Percentiles rank a stretch among this genome's conserved stretches.
phyloP scores from a whole-genome alignment of 2,888 invertebrate species.

The Calameuta filiformis region DNA sequence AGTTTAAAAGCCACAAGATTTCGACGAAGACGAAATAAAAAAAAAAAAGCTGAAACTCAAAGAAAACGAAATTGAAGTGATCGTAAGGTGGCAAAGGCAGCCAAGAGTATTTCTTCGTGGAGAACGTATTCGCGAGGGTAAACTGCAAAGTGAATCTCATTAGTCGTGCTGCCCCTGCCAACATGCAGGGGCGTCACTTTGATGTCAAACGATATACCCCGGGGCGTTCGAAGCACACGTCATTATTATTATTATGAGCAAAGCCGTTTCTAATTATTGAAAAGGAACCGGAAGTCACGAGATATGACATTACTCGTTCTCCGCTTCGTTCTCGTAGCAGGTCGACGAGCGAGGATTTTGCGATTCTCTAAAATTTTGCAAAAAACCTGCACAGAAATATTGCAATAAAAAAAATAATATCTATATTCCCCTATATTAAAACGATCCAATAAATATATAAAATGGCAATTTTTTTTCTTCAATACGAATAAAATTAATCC shows the following conservation, averaged over 20 bases:
- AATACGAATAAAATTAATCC: background rate
- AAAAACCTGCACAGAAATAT: background rate
- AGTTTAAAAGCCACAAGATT: background rate
- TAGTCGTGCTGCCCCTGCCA: constrained; percentile 48
- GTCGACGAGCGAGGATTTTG: background rate
- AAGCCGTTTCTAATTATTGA: constrained; percentile 58
- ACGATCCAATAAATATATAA: background rate
- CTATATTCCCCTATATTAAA: background rate
- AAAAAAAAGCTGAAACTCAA: background rate
- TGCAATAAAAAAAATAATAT: background rate
- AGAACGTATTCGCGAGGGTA: constrained; percentile 42
- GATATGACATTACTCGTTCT: constrained; percentile 25
- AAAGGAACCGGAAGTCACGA: constrained; percentile 52
- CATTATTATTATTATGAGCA: constrained; percentile 54
- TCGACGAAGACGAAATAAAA: background rate
- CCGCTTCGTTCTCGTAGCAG: constrained; percentile 21
- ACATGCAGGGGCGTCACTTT: constrained; percentile 36
- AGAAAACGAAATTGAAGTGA: background rate
- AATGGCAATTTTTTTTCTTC: background rate
- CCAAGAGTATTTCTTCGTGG: background rate
- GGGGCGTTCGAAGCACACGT: constrained; percentile 37
- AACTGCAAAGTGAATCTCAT: constrained; percentile 62
- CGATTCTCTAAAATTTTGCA: background rate
- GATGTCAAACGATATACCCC: constrained; percentile 17
- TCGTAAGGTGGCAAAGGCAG: background rate